Base-by-base conservation (phyloP, 2,888 invertebrate genomes). In the Cacoxenus indagator region DNA sequence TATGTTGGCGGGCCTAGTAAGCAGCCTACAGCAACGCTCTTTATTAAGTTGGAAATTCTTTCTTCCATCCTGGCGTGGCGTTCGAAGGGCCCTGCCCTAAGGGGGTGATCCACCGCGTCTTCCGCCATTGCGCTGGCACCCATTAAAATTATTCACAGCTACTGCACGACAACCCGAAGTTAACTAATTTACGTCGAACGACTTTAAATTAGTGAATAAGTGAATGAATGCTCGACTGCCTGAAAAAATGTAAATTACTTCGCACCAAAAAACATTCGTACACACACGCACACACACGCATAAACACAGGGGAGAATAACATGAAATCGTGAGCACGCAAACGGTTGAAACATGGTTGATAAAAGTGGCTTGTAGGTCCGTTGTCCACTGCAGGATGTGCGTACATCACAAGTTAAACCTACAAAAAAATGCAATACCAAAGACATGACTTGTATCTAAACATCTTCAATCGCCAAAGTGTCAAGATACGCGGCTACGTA, bases 111-210 rank as follows among this genome's bases (percentile, higher is more conserved):
- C 46, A 6, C 46, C 43, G 31, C 22, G 22, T 46, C 73, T 67
- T 66, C 67, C 67, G 69, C 73, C 65, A 74, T 69, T 71, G 70
- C 69, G 72, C 45, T 70, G 65, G 61, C 76, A 70, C 76, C 84
- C 84, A 84, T 82, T 82, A 78, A 82, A 81, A 83, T 83, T 84
- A 83, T 76, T 81, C 67, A 74, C 73, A 59, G 70, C 71, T 71
- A 76, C 70, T 67, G 48, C 61, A 62, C 61, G 61, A 54, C n/a
- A 70, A 61, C 67, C 75, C 73, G 75, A 83, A 75, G 77, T 46
- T 79, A 83, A 84, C 82, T 84, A 83, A 84, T 78, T 84, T 84
- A 84, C 81, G 82, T 81, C 74, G 78, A 75, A 77, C 80, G 78
- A 78, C 84, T 82, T 78, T 73, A 76, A 82, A 82, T 82, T 83